Conservation (phyloP, 1,140 invertebrate genomes). For the Papilio aristodemus region DNA sequence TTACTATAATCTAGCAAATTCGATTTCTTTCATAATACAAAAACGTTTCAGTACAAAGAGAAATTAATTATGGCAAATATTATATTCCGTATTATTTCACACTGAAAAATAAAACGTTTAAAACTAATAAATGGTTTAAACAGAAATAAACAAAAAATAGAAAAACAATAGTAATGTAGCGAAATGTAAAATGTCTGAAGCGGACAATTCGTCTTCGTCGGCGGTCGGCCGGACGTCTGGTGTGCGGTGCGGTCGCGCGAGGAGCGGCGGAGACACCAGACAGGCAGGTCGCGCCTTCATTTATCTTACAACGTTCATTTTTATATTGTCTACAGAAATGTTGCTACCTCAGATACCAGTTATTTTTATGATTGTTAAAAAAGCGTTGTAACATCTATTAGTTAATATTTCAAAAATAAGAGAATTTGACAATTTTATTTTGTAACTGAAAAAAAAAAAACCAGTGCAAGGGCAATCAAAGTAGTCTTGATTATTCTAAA, state of each 20-base stretch:
- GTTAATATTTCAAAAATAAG: too few species aligned
- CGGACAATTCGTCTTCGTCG: conserved; percentile 2
- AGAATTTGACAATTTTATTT: too few species aligned
- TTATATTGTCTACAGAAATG: neutral
- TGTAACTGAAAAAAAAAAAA: too few species aligned
- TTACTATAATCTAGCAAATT: too few species aligned
- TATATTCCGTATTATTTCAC: neutral
- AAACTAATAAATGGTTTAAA: neutral
- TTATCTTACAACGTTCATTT: conserved; percentile 7
- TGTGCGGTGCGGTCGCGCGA: neutral
- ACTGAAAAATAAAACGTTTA: neutral
- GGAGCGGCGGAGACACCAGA: neutral
- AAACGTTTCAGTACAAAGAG: too few species aligned
- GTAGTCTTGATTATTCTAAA: too few species aligned
- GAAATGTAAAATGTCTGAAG: neutral
- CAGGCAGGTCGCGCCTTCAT: neutral
- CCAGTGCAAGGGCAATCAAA: too few species aligned
- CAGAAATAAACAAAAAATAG: neutral
- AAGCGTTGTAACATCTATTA: too few species aligned
- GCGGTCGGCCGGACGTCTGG: neutral
- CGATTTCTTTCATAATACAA: too few species aligned
- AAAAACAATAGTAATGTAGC: neutral
- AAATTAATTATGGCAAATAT: too few species aligned
- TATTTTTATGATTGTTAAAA: neutral
- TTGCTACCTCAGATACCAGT: neutral